Evolutionary conservation across 2,888 invertebrate genomes (phyloP), one percentile per base, ranked within the genome.

Genomic region (Piscicola geometra): DNA sequence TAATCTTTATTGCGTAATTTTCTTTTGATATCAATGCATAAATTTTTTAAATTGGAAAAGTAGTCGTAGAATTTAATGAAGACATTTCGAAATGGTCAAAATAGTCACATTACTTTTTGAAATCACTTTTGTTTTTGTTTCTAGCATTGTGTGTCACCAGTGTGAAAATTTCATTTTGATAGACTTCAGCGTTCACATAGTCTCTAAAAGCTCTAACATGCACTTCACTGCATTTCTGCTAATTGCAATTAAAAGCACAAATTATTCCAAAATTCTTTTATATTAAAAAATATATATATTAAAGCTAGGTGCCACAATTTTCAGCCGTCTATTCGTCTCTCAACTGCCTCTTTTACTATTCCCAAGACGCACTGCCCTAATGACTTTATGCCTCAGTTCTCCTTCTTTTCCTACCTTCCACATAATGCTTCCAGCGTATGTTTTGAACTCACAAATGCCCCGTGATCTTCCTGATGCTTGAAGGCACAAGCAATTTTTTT

Each of bases 271-370:
- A n/a, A n/a, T n/a, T n/a, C n/a, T n/a, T n/a, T n/a, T n/a, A n/a
- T n/a, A n/a, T n/a, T n/a, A n/a, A n/a, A n/a, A n/a, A n/a, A n/a
- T n/a, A n/a, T n/a, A n/a, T n/a, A n/a, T n/a, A 56, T 56, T 5
- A 56, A 56, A 56, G 15, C 9, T 56, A 18, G 25, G n/a, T 56
- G 60, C 25, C 25, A 9, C n/a, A 18, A 25, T 56, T 25, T 56
- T n/a, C 60, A 56, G 60, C 60, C n/a, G 60, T n/a, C 60, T 56
- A 56, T 56, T 56, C 3, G 60, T 56, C 60, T 56, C n/a, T 56
- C 60, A 56, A 56, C 60, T 56, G n/a, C 25, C 15, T 25, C 21
- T 56, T 56, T 56, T 56, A 56, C 5, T 5, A 25, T 56, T 56
- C 60, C 60, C 60, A 15, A 5, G 60, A 56, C 60, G n/a, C 21